Evolutionary conservation across 92 coral and sea anemone genomes (phyloP), one percentile per base, ranked within the genome.

Genomic region (Epizoanthus stellaris): DNA sequence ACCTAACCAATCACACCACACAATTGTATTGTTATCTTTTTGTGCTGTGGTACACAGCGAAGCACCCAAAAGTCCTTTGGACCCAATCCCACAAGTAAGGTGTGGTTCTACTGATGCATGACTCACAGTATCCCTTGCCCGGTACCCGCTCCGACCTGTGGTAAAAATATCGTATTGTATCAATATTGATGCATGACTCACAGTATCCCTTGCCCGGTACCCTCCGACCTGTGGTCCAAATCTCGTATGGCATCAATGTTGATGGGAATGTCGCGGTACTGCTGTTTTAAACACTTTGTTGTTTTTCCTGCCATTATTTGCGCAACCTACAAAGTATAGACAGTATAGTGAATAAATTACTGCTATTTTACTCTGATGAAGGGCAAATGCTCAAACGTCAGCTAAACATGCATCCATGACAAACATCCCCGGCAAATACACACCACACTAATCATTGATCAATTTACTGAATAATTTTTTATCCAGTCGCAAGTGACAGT

Each of bases 121-220:
- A 89, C 98, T 92, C 82, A 96, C 98, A 96, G 76, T 10, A 96
- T 53, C 47, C 94, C 98, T 71, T 96, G 98, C 1, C 98, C 98
- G 54, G 90, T 94, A 57, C 98, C 98, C n/a, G n/a, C 74, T 96
- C 96, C 40, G 91, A 61, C 73, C 98, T 89, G 86, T 93, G 90
- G 77, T 91, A 91, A 17, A 80, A 87, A 65, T 96, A 92, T 61
- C 94, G 88, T 0, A 85, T 82, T 20, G 98, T 86, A 52, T 87
- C 92, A 71, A 96, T n/a, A n/a, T n/a, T n/a, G 45, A 42, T 61
- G 7, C 21, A 45, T n/a, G 20, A 89, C 98, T 92, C 82, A 96
- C 98, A 96, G 76, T 10, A 96, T 53, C 47, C 95, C 98, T 71
- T 96, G 98, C 1, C 98, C 98, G 54, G 90, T 94, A 57, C 98